Percentiles rank a stretch among this genome's conserved stretches.
phyloP scores from a whole-genome alignment of 1,140 invertebrate genomes.

The Drosophila melanica region DNA sequence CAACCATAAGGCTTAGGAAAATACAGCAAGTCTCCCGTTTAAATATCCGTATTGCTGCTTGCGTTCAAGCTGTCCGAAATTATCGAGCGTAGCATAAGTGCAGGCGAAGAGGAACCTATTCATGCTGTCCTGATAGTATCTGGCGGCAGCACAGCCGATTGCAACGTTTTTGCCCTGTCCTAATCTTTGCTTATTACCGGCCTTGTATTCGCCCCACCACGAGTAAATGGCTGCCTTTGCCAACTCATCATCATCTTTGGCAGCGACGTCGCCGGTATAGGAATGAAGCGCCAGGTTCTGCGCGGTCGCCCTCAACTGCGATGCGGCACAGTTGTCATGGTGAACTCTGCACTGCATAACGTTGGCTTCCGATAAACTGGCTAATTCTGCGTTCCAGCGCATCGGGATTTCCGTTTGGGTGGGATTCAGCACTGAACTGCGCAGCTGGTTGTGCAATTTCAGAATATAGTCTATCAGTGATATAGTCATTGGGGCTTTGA shows the following conservation, averaged over 20 bases:
- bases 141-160: constrained; percentile 2
- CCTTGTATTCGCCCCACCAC: constrained; percentile 11
- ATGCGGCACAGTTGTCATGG: not conserved
- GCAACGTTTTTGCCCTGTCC: not conserved
- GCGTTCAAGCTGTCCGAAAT: too few species aligned
- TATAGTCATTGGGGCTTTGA: not conserved
- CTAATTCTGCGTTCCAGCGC: not conserved
- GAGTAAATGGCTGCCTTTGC: not conserved
- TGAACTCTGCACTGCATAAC: constrained; percentile 3
- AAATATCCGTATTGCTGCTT: too few species aligned
- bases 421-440: not conserved
- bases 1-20: too few species aligned
- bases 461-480: not conserved
- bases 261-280: not conserved
- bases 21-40: too few species aligned
- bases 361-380: not conserved
- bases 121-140: not conserved
- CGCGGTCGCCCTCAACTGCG: not conserved
- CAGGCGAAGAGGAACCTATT: not conserved
- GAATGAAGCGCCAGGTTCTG: constrained; percentile 2
- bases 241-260: not conserved
- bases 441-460: constrained; percentile 2
- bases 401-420: not conserved
- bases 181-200: not conserved
- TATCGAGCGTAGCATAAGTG: not conserved